Conservation (phyloP, 1,140 invertebrate genomes). For the Halictus rubicundus region DNA sequence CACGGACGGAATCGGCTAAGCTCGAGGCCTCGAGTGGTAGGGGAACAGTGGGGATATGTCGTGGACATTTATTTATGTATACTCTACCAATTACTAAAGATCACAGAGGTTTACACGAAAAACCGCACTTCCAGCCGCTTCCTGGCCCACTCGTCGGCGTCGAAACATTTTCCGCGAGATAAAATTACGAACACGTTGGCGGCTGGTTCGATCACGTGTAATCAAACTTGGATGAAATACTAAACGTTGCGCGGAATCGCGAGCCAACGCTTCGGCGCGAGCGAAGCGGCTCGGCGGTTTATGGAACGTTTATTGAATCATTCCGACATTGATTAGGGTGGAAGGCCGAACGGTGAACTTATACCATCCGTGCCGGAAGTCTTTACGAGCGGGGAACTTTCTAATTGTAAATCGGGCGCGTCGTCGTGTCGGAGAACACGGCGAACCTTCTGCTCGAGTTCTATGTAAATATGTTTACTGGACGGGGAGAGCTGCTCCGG, state of each 20-base stretch:
- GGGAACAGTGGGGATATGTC: no score
- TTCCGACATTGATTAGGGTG: conserved; percentile 27
- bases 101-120: not conserved
- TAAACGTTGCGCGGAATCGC: conserved; percentile 10
- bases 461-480: conserved; percentile 58
- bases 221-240: conserved; percentile 28
- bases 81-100: no score
- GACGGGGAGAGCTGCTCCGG: not conserved
- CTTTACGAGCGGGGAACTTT: conserved; percentile 12
- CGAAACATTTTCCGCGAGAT: conserved; percentile 12
- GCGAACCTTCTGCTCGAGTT: not conserved
- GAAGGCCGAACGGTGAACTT: not conserved
- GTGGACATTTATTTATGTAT: no score
- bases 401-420: conserved; percentile 35
- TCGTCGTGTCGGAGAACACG: not conserved
- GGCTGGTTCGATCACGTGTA: conserved; percentile 22
- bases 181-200: conserved; percentile 14
- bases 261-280: not conserved
- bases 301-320: conserved; percentile 31
- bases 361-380: not conserved
- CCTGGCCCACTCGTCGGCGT: not conserved
- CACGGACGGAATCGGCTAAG: no score
- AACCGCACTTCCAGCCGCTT: not conserved
- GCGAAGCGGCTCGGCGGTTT: not conserved
- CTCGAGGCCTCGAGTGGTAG: no score